A percentile compares a stretch with the other conserved stretches of the same genome.
Evolutionary conservation across 2,888 invertebrate species (phyloP).

Genomic region (Drosophila prostipennis): DNA sequence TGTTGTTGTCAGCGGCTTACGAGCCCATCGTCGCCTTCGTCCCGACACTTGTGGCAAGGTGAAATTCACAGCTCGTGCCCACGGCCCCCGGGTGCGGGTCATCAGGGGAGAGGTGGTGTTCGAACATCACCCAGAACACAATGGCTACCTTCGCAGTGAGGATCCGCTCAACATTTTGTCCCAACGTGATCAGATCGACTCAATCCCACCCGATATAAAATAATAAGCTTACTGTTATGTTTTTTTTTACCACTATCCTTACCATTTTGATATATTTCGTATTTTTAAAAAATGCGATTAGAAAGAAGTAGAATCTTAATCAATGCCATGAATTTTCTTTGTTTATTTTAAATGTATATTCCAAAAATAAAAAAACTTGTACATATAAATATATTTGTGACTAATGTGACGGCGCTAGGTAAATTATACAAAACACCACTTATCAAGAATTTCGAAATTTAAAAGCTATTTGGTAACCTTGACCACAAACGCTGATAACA

Average conservation of each 20-base stretch:
- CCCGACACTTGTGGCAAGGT: slow-evolving; percentile 80
- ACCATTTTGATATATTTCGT: slow-evolving; percentile 2
- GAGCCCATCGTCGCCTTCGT: slow-evolving; percentile 80
- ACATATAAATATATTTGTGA: not conserved
- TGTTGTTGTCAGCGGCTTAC: slow-evolving; percentile 81
- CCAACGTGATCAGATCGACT: slow-evolving; percentile 42
- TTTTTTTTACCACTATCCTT: slow-evolving; percentile 10
- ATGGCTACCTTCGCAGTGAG: slow-evolving; percentile 78
- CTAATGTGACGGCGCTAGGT: not conserved
- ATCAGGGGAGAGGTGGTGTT: slow-evolving; percentile 81
- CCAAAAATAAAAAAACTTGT: not conserved
- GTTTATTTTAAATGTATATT: not conserved
- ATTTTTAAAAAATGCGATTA: slow-evolving; percentile 2
- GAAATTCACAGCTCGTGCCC: slow-evolving; percentile 80
- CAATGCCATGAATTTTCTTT: not conserved
- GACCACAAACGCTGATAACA: slow-evolving; percentile 6
- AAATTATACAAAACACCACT: slow-evolving; percentile 3
- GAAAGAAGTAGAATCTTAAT: not conserved
- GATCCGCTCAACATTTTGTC: slow-evolving; percentile 71
- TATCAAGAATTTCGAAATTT: not conserved
- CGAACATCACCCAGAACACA: slow-evolving; percentile 80
- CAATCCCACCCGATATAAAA: not conserved
- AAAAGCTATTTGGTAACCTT: not conserved
- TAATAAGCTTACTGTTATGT: slow-evolving; percentile 10
- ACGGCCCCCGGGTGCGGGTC: slow-evolving; percentile 82